Conservation (phyloP, 2,888 invertebrate species). For the Odontothrips loti region DNA sequence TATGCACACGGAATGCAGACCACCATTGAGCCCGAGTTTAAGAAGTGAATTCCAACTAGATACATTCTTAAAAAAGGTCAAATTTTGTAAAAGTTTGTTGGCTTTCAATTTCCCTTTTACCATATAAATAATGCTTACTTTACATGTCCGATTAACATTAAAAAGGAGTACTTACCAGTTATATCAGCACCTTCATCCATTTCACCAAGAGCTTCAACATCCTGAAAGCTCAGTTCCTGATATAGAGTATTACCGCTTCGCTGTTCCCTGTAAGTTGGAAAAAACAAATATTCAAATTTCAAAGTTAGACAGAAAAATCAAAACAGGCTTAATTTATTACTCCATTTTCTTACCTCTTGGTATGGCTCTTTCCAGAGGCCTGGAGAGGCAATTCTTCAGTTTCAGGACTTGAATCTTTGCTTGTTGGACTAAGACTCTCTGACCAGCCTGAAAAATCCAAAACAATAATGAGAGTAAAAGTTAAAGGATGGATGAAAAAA, state of each 20-base stretch:
- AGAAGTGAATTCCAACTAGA: no score
- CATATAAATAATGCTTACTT: no score
- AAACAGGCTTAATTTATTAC: background rate
- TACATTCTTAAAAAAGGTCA: no score
- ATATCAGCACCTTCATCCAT: conserved; percentile 85
- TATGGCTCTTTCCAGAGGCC: conserved; percentile 41
- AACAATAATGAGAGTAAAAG: background rate
- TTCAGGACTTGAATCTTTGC: conserved; percentile 42
- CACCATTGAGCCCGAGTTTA: no score
- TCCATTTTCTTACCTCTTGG: conserved; percentile 41
- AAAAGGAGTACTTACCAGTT: conserved; percentile 65
- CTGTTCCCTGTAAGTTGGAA: conserved; percentile 62
- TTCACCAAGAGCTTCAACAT: conserved; percentile 77
- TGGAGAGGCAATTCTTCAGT: conserved; percentile 40
- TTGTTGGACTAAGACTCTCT: conserved; percentile 42
- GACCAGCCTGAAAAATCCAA: conserved; percentile 41
- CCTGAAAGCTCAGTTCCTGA: conserved; percentile 90
- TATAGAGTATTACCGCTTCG: conserved; percentile 86
- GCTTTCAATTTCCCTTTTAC: background rate
- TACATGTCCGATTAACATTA: no score
- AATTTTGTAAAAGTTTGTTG: background rate
- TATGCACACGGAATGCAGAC: no score
- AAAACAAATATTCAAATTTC: background rate
- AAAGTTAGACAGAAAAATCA: background rate
- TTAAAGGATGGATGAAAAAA: background rate